phyloP scores from a whole-genome alignment of 2,797 vertebrate species.

The Ctenosaura bakeri region DNA sequence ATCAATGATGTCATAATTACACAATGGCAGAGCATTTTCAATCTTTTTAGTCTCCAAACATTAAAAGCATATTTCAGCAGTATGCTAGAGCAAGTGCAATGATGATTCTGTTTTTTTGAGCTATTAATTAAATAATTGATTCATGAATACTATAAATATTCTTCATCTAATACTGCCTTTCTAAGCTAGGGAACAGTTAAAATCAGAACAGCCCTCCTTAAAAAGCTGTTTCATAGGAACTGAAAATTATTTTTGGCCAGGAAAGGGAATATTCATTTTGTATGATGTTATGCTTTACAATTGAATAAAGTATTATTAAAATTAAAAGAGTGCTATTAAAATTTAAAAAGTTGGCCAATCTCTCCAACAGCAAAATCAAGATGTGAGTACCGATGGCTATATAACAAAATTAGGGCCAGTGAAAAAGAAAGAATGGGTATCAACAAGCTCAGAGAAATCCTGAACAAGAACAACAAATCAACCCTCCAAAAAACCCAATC shows the following conservation, averaged over 20 bases:
- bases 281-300: no score
- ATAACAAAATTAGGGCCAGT: not conserved
- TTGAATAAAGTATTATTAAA: not conserved
- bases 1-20: slow-evolving; percentile 1
- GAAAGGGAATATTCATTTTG: not conserved
- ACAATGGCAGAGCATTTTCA: not conserved
- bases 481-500: no score
- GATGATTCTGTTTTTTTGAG: not conserved
- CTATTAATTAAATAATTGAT: not conserved
- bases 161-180: not conserved
- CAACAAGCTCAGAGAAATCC: not conserved
- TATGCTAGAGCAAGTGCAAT: not conserved
- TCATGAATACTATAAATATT: not conserved
- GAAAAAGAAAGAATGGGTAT: not conserved
- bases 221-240: not conserved
- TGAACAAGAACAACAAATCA: not conserved
- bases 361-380: not conserved
- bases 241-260: not conserved
- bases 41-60: not conserved
- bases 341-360: not conserved
- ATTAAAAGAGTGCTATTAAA: not conserved
- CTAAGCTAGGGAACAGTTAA: not conserved
- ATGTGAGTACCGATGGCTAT: not conserved
- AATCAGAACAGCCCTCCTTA: not conserved
- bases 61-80: not conserved